Evolutionary conservation across 2,888 invertebrate genomes (phyloP).

Genomic region (Osmoderma eremita): DNA sequence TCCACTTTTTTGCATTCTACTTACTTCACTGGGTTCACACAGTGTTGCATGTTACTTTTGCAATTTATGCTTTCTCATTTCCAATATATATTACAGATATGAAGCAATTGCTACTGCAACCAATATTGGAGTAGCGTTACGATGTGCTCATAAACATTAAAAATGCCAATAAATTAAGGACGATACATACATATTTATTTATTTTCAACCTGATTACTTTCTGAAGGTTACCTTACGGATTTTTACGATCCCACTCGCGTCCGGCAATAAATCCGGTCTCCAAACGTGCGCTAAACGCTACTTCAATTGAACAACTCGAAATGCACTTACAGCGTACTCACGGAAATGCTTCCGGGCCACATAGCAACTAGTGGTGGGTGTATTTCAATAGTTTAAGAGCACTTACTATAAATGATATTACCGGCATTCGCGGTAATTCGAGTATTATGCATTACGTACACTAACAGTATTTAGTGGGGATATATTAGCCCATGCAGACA

Average conservation of each 20-base stretch:
- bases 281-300: neutral
- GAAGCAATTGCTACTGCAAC: no score
- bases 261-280: constrained; percentile 1
- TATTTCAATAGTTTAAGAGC: constrained; percentile 28
- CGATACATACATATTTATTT: neutral
- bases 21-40: no score
- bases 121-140: no score
- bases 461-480: constrained; percentile 18
- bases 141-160: no score
- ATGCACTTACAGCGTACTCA: neutral
- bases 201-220: neutral
- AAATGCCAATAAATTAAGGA: no score
- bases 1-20: no score
- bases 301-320: constrained; percentile 20
- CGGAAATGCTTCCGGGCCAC: neutral
- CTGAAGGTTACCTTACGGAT: neutral
- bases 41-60: no score
- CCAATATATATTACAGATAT: no score
- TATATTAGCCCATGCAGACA: neutral
- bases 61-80: no score
- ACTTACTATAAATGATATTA: constrained; percentile 26
- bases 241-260: neutral
- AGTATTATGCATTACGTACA: neutral
- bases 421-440: constrained; percentile 16
- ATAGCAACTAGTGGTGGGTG: neutral